Percentiles rank a stretch among this genome's conserved stretches.
These are phyloP conservation scores for Urocitellus parryii DNA, from an alignment of 2,113 vertebrate species.

Conservation along the genomic window DNA sequence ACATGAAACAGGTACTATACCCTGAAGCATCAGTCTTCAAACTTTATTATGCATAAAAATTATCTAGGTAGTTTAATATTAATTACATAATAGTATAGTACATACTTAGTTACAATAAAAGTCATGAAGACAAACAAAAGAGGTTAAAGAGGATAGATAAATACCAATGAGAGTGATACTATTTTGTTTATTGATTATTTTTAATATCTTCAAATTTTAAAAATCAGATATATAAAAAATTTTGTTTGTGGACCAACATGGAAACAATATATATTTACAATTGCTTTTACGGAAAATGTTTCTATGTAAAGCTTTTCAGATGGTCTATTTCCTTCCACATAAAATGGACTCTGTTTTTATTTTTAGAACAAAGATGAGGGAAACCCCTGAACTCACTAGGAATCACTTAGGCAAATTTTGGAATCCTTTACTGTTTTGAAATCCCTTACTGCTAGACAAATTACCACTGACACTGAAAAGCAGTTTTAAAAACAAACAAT, in stretches of 20 bases:
- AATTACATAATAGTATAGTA: background rate
- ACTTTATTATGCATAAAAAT: slow-evolving; percentile 47
- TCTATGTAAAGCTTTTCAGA: background rate
- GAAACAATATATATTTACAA: background rate
- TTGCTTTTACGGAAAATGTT: background rate
- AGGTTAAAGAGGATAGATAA: background rate
- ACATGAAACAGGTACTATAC: slow-evolving; percentile 4
- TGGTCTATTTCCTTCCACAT: background rate
- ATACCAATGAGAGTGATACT: background rate
- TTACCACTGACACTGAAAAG: slow-evolving; percentile 1
- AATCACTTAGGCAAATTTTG: background rate
- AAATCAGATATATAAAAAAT: slow-evolving; percentile 5
- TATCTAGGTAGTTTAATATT: background rate
- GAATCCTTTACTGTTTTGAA: background rate
- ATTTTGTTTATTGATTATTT: slow-evolving; percentile 40
- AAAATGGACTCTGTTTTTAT: slow-evolving; percentile 17
- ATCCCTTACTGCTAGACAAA: background rate
- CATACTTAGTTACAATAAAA: slow-evolving; percentile 27
- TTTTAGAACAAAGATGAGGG: slow-evolving; percentile 41
- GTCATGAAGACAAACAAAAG: slow-evolving; percentile 40
- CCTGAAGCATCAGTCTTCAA: background rate
- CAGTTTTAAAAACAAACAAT: slow-evolving; percentile 31
- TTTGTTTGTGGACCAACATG: background rate
- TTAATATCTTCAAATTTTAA: slow-evolving; percentile 38
- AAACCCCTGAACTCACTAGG: background rate